Conservation (phyloP, 2,797 vertebrate genomes). For the Halcyon chelicuti region DNA sequence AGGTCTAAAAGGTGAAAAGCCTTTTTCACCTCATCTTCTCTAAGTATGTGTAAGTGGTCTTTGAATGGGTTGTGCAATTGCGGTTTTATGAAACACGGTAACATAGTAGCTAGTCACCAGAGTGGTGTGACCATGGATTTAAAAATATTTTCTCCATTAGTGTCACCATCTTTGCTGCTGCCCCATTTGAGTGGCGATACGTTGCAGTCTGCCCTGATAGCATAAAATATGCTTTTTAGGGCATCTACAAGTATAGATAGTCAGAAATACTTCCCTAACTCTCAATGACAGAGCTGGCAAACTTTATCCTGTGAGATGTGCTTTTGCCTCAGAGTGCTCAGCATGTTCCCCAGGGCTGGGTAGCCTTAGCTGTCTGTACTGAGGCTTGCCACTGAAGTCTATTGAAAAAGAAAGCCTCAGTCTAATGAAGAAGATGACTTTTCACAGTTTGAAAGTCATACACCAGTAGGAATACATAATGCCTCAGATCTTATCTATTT, state of each 20-base stretch:
- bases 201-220: neutral
- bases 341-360: neutral
- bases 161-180: neutral
- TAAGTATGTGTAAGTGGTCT: neutral
- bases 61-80: neutral
- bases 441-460: neutral
- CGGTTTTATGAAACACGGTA: neutral
- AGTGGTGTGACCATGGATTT: neutral
- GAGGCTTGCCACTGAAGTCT: neutral
- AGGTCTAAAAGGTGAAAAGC: neutral
- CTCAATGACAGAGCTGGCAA: neutral
- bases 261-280: neutral
- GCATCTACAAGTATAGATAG: neutral
- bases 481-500: neutral
- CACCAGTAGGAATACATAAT: rapidly evolving
- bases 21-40: neutral
- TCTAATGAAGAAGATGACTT: neutral
- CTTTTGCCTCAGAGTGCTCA: neutral
- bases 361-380: neutral
- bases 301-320: rapidly evolving
- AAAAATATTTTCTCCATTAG: neutral
- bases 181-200: neutral
- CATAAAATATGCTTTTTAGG: neutral
- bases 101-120: neutral
- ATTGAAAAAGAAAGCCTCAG: neutral